Evolutionary conservation across 2,113 vertebrate species (phyloP).

Genomic region (Rhizomys pruinosus): DNA sequence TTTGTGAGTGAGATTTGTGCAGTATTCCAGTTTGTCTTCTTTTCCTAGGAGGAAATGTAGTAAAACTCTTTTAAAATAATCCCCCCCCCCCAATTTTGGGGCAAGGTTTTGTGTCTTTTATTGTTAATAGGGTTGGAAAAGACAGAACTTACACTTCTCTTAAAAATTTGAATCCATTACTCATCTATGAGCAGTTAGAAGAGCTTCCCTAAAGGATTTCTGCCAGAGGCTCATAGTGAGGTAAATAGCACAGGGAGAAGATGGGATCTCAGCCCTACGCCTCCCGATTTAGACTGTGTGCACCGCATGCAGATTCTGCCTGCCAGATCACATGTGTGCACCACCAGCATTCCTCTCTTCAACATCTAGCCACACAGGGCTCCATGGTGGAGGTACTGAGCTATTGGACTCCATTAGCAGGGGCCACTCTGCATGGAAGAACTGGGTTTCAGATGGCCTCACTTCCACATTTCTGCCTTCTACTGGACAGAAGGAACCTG

Average conservation of each 20-base stretch:
- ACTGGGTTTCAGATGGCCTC: background rate
- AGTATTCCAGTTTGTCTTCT: background rate
- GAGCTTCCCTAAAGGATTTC: background rate
- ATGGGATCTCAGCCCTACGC: rapidly evolving
- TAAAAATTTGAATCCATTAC: background rate
- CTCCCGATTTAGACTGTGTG: rapidly evolving
- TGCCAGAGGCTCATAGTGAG: background rate
- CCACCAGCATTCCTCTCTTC: rapidly evolving
- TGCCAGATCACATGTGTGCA: rapidly evolving
- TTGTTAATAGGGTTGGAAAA: background rate
- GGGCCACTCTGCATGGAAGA: background rate
- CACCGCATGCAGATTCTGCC: rapidly evolving
- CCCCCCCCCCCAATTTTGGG: background rate
- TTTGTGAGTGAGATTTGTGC: background rate
- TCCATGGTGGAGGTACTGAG: rapidly evolving
- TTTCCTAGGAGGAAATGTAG: rapidly evolving
- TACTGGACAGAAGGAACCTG: background rate
- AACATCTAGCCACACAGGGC: background rate
- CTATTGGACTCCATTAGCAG: background rate
- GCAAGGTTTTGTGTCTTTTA: background rate
- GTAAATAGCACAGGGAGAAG: rapidly evolving
- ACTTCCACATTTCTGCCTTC: background rate
- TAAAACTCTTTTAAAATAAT: background rate
- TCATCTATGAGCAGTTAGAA: background rate
- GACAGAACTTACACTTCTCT: too few relatives aligned